A percentile compares a stretch with the other conserved stretches of the same genome.
Conservation (phyloP, 2,113 vertebrate species). For the Aegotheles bennettii region DNA sequence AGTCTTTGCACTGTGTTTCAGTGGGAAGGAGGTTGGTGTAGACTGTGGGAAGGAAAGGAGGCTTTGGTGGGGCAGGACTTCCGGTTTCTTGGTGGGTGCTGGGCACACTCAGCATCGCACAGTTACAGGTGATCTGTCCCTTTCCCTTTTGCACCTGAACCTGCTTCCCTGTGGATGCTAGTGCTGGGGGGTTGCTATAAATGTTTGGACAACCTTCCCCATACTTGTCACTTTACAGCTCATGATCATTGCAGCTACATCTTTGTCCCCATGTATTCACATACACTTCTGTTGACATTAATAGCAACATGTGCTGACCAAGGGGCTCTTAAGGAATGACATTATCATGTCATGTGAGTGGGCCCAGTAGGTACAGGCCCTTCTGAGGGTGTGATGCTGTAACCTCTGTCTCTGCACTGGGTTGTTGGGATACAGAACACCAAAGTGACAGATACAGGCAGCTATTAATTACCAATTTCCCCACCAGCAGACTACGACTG, state of each 20-base stretch:
- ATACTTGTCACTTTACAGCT: neutral
- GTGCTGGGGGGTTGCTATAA: neutral
- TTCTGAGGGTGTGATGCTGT: neutral
- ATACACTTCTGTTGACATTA: neutral
- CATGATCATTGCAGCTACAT: neutral
- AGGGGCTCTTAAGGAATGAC: neutral
- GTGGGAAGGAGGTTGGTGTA: neutral
- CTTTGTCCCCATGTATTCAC: neutral
- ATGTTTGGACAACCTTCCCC: neutral
- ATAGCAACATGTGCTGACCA: neutral
- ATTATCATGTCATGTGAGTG: accelerated
- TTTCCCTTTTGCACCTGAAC: neutral
- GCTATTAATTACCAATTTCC: neutral
- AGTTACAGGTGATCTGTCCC: neutral
- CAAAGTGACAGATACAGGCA: neutral
- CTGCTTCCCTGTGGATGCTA: neutral
- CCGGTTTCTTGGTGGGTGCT: neutral
- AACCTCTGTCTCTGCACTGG: neutral
- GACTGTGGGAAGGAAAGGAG: neutral
- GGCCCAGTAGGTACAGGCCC: neutral
- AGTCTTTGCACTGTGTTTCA: neutral
- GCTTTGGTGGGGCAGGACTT: neutral
- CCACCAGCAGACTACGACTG: neutral
- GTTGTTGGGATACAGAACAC: neutral
- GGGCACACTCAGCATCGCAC: neutral